Evolutionary conservation across 1,140 invertebrate genomes (phyloP), one percentile per base, ranked within the genome.

Genomic region (Dolichoris vasculosae): DNA sequence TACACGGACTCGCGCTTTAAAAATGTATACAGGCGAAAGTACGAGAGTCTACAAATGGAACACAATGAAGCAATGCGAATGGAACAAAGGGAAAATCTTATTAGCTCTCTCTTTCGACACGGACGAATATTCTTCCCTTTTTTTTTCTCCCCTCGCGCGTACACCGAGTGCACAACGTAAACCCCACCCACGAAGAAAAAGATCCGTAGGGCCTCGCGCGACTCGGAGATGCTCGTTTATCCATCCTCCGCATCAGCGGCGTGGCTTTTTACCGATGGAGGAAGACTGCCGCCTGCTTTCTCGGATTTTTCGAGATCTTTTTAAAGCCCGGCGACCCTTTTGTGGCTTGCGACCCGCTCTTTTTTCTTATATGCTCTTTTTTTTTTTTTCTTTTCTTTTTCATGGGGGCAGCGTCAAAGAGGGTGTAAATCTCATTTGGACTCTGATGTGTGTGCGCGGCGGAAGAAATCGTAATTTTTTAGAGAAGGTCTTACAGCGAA

Each of bases 51-150:
- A 43, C 23, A 55, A 63, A 38, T 79, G 26, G 38, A 67, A 80
- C 30, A 63, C 78, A 64, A 63, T 63, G 76, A 59, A 32, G 30
- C 48, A 46, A 78, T 23, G 46, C 0, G 46, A 51, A 43, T 77
- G 46, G 46, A 55, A 32, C 43, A 55, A 77, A 48, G 51, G 46
- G 48, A 80, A 85, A 85, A 85, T 85, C 83, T 81, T 80, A 80
- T 85, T 85, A 79, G 83, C 59, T 35, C 32, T 32, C 67, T 71
- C 32, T 69, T 64, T 20, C 35, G 13, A 7, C 59, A 8, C 55
- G 40, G n/a, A 35, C 55, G 59, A 64, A 64, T 38, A 40, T 38
- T 59, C 9, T 32, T 38, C 63, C 7, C 23, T 76, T 71, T 75
- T 46, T 48, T 38, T n/a, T 75, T n/a, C n/a, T n/a, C n/a, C n/a